Base-by-base conservation (phyloP, 2,888 invertebrate genomes). In the Lithophane socia region DNA sequence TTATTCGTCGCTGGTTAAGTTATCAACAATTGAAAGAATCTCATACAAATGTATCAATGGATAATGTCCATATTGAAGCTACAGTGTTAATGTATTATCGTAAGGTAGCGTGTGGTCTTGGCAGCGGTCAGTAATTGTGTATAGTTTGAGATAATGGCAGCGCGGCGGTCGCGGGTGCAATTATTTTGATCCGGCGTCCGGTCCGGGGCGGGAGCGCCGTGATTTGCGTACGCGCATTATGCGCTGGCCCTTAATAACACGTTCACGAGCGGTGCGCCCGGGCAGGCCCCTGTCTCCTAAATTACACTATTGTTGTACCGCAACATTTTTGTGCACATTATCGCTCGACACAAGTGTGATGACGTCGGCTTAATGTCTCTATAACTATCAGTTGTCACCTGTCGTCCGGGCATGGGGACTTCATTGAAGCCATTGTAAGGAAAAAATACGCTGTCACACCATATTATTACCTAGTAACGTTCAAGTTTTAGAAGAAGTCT, bases 81-180 rank as follows among this genome's bases (percentile, higher is more conserved):
- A n/a, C 60, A 49, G 54, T 64, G 52, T 73, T 42, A 64, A 0
- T 12, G 12, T 10, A 9, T 0, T 63, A 65, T 81, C 69, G 77
- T 52, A 24, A 18, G 65, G 13, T 42, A 44, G 47, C 65, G 37
- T 73, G 73, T 79, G 82, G 90, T 91, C 79, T 83, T 80, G 87
- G 89, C 84, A 69, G 77, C 88, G 92, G 92, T 87, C 93, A 90
- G 94, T 95, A 94, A 95, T 95, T 94, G 94, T 93, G 93, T 95
- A 93, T 94, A 94, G 95, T 95, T 93, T 89, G 92, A 90, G 92
- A 92, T 94, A 94, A 96, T 96, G 89, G 92, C 92, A 69, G 83
- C 54, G 86, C 83, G 83, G 92, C 89, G 92, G 92, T 92, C 90
- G 90, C 91, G 91, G 92, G 92, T 91, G 93, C 94, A 95, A 95